These are phyloP conservation scores for Riparia riparia DNA, from an alignment of 2,113 vertebrate species.

Conservation along the genomic window DNA sequence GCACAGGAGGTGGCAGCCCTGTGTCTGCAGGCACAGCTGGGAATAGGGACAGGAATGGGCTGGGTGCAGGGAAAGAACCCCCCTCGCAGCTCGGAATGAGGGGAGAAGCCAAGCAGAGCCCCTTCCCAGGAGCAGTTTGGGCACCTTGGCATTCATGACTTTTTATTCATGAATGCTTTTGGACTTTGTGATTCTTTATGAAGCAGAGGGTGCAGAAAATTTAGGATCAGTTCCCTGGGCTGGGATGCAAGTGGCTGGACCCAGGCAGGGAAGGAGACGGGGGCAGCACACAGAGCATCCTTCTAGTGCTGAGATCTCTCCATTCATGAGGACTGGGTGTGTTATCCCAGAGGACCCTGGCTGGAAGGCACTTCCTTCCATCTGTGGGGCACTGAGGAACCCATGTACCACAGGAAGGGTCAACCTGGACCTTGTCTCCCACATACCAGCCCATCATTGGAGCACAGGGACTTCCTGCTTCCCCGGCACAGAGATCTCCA, in stretches of 20 bases:
- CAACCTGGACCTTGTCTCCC: not conserved
- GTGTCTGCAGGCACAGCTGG: not conserved
- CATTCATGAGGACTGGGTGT: not conserved
- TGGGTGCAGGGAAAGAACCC: not conserved
- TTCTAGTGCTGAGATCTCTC: not conserved
- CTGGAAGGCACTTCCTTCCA: not conserved
- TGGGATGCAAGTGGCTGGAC: not conserved
- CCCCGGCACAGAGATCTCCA: rapidly evolving
- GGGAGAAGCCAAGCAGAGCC: not conserved
- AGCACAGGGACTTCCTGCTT: not conserved
- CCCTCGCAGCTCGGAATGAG: not conserved
- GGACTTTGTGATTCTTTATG: not conserved
- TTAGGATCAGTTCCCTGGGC: not conserved
- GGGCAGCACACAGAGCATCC: not conserved
- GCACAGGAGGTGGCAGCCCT: not conserved
- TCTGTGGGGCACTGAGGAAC: not conserved
- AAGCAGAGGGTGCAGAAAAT: not conserved
- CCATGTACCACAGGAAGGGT: rapidly evolving
- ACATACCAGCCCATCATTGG: rapidly evolving
- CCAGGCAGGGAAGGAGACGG: rapidly evolving
- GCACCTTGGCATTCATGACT: not conserved
- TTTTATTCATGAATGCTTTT: not conserved
- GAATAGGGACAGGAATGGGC: not conserved
- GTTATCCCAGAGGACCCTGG: not conserved
- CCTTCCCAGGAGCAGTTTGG: not conserved